Conservation (phyloP, 2,797 vertebrate species). For the Bradypodion ventrale region DNA sequence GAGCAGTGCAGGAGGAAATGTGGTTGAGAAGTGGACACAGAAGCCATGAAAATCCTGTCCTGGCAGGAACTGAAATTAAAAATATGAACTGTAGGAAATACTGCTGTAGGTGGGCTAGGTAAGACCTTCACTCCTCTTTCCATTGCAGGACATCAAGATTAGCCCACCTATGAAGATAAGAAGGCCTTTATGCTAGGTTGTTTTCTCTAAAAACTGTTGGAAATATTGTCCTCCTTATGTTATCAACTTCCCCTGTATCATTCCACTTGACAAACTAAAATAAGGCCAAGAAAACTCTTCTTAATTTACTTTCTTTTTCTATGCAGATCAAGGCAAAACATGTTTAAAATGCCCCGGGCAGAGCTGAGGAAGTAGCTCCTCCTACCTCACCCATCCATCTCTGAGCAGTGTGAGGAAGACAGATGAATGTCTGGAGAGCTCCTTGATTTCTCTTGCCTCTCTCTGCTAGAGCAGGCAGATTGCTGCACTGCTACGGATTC, state of each 20-base stretch:
- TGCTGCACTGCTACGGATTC: background rate
- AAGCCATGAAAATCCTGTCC: background rate
- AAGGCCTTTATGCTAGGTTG: background rate
- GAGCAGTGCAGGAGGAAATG: background rate
- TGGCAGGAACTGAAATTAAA: background rate
- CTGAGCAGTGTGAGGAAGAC: background rate
- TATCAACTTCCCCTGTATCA: background rate
- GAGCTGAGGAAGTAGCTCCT: background rate
- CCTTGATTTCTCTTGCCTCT: background rate
- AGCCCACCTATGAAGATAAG: background rate
- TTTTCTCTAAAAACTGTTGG: background rate
- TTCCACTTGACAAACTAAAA: background rate
- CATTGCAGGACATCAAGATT: background rate
- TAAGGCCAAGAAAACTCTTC: background rate
- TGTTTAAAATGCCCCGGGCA: constrained; percentile 32
- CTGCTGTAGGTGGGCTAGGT: background rate
- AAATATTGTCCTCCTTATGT: background rate
- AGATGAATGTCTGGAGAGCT: background rate
- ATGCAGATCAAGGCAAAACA: constrained; percentile 5
- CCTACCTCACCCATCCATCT: background rate
- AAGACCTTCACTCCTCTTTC: background rate
- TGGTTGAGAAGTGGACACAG: background rate
- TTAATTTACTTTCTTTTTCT: background rate
- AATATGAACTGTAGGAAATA: background rate
- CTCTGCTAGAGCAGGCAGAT: background rate